Conservation (phyloP, 1,140 invertebrate species). For the Brachionus rotundiformis region DNA sequence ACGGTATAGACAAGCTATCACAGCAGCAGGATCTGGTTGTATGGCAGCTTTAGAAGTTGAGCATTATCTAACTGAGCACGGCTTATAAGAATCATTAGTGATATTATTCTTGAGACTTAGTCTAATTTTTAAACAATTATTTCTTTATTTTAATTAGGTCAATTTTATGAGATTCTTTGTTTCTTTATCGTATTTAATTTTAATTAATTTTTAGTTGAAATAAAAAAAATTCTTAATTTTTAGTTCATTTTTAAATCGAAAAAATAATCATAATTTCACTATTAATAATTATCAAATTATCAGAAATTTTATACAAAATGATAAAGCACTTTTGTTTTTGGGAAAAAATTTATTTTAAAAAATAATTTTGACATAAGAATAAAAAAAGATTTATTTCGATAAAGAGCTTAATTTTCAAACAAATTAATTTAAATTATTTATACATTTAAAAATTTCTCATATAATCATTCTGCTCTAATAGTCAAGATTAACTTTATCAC, state of each 20-base stretch:
- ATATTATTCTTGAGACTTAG: background rate
- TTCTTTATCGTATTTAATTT: background rate
- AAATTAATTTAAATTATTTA: constrained; percentile 24
- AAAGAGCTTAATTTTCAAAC: background rate
- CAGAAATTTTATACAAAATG: too few relatives aligned
- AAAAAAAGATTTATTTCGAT: background rate
- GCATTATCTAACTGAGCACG: constrained; percentile 33
- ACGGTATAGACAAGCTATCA: constrained; percentile 29
- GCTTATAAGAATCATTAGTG: background rate
- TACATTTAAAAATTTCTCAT: background rate
- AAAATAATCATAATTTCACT: too few relatives aligned
- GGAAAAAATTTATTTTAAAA: background rate
- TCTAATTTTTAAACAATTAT: background rate
- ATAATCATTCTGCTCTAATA: background rate
- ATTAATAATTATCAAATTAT: too few relatives aligned
- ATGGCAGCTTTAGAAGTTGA: constrained; percentile 36
- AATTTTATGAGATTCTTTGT: background rate
- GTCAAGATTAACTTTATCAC: background rate
- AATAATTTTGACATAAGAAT: background rate
- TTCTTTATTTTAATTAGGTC: background rate
- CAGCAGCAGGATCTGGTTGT: constrained; percentile 7
- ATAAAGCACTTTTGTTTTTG: background rate
- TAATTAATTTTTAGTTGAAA: background rate
- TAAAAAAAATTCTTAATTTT: too few relatives aligned
- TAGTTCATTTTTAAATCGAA: too few relatives aligned